phyloP scores from a whole-genome alignment of 2,888 invertebrate genomes.

The Aplocera efformata region DNA sequence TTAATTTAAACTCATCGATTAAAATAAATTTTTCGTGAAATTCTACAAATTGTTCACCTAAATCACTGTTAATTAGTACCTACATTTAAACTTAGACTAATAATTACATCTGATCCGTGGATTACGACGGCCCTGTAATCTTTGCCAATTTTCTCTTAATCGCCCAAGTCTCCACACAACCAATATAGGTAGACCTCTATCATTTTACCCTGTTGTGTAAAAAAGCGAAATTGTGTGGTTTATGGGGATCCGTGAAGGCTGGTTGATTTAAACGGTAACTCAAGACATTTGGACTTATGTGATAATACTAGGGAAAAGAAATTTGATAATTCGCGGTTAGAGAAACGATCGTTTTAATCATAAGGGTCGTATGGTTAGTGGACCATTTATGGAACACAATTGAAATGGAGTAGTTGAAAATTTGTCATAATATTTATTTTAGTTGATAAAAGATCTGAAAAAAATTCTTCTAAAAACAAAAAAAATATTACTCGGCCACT shows the following conservation, averaged over 20 bases:
- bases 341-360: conserved; percentile 76
- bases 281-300: conserved; percentile 77
- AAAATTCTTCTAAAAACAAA: too few relatives aligned
- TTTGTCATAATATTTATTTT: too few relatives aligned
- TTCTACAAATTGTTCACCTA: conserved; percentile 42
- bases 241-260: conserved; percentile 37
- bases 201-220: conserved; percentile 25
- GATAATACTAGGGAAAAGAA: conserved; percentile 76
- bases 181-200: conserved; percentile 43
- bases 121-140: conserved; percentile 68
- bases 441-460: neutral
- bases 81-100: conserved; percentile 64
- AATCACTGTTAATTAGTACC: conserved; percentile 64
- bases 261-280: conserved; percentile 52
- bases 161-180: conserved; percentile 54
- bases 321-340: conserved; percentile 79
- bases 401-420: conserved; percentile 36
- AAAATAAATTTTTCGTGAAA: conserved; percentile 22
- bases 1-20: conserved; percentile 18
- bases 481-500: too few relatives aligned
- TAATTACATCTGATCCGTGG: conserved; percentile 67
- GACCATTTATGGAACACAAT: conserved; percentile 49
- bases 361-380: conserved; percentile 68
- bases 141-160: conserved; percentile 77
- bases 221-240: conserved; percentile 31